phyloP scores from a whole-genome alignment of 2,797 vertebrate genomes.

The Acipenser ruthenus region DNA sequence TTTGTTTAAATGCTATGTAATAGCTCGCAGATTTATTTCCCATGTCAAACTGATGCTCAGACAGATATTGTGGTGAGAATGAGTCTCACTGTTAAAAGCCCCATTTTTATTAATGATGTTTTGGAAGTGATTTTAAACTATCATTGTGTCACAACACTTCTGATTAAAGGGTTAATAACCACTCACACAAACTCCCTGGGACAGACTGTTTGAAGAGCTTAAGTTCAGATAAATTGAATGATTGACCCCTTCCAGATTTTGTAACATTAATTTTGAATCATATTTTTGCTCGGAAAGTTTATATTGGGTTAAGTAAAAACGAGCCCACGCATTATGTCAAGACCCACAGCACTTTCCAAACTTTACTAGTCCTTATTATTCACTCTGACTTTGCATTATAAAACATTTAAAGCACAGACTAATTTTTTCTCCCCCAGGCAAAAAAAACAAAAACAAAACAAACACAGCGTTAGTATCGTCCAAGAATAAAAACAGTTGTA shows the following conservation, averaged over 20 bases:
- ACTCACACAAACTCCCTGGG: conserved; percentile 27
- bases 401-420: not conserved
- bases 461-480: no score
- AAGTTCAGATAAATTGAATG: conserved; percentile 2
- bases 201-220: conserved; percentile 13
- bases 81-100: conserved; percentile 23
- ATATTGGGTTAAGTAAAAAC: not conserved
- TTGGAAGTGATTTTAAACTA: conserved; percentile 33
- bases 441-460: not conserved
- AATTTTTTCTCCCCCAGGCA: not conserved
- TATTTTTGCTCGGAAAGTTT: conserved; percentile 8
- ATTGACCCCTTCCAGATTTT: conserved; percentile 6
- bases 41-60: not conserved
- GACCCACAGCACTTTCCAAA: not conserved
- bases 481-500: not conserved
- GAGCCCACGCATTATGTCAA: not conserved
- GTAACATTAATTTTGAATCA: not conserved
- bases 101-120: conserved; percentile 31
- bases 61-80: conserved; percentile 10
- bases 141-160: conserved; percentile 29
- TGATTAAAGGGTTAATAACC: conserved; percentile 35
- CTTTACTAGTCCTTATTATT: not conserved
- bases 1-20: not conserved
- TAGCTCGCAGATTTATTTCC: conserved; percentile 5
- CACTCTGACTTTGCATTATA: not conserved